Conservation (phyloP, 1,140 invertebrate species). For the Atta colombica region DNA sequence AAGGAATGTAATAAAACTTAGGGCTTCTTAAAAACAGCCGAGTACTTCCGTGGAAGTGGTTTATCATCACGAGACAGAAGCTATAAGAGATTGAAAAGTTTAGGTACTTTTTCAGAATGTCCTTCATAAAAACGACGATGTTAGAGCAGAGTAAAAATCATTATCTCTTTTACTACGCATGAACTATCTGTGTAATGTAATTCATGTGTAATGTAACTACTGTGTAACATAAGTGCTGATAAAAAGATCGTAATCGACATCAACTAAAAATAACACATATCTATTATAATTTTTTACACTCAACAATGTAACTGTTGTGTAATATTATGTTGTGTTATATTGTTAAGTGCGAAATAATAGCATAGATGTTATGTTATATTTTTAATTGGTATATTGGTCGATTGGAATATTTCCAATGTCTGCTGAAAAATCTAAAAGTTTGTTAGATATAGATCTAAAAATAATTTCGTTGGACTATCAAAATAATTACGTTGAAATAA, state of each 20-base stretch:
- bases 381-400: too few species aligned
- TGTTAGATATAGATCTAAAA: too few species aligned
- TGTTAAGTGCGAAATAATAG: too few species aligned
- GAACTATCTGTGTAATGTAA: not conserved
- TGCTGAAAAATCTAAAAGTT: too few species aligned
- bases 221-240: not conserved
- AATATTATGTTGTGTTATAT: too few species aligned
- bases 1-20: conserved; percentile 53
- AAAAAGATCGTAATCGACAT: not conserved
- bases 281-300: too few species aligned
- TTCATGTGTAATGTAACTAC: not conserved
- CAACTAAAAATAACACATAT: too few species aligned
- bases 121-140: not conserved
- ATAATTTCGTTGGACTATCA: too few species aligned
- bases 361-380: too few species aligned
- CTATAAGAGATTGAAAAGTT: conserved; percentile 34
- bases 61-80: conserved; percentile 43
- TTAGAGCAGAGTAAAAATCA: not conserved
- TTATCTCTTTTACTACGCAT: not conserved
- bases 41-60: conserved; percentile 13
- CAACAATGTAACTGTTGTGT: too few species aligned
- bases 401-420: too few species aligned
- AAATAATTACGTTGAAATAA: too few species aligned
- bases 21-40: conserved; percentile 30
- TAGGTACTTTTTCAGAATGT: not conserved